phyloP scores from a whole-genome alignment of 1,140 invertebrate species.

The Sycobia sp. region DNA sequence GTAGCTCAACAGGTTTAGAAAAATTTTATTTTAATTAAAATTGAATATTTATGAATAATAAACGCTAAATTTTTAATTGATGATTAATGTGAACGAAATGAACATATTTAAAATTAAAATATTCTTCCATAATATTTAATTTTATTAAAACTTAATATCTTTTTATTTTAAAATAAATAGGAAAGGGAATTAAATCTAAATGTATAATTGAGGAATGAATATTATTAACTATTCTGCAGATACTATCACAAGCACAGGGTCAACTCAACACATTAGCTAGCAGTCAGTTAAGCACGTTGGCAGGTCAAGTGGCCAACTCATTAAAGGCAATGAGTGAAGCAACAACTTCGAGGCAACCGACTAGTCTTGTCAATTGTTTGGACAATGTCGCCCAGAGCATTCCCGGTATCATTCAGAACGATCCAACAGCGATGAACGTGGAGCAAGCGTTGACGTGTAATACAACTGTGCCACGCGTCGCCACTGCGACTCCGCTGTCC shows the following conservation, averaged over 20 bases:
- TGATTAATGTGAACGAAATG: too few relatives aligned
- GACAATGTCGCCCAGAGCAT: conserved; percentile 48
- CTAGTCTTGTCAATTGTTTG: conserved; percentile 37
- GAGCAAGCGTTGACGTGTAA: conserved; percentile 46
- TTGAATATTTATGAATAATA: too few relatives aligned
- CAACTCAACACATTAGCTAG: conserved; percentile 49
- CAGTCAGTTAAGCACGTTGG: conserved; percentile 51
- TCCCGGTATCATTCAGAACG: conserved; percentile 37
- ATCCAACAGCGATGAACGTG: conserved; percentile 42
- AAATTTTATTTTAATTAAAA: background rate
- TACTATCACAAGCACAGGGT: conserved; percentile 56
- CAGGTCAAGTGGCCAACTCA: conserved; percentile 48
- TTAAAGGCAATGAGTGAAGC: conserved; percentile 49
- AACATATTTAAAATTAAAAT: too few relatives aligned
- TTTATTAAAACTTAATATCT: too few relatives aligned
- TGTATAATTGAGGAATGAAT: background rate
- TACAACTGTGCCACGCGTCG: conserved; percentile 43
- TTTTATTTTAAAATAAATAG: too few relatives aligned
- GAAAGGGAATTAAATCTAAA: background rate
- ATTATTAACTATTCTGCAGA: conserved; percentile 41
- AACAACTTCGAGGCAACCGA: conserved; percentile 43
- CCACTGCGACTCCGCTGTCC: conserved; percentile 46
- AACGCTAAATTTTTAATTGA: too few relatives aligned
- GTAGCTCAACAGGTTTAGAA: conserved; percentile 55
- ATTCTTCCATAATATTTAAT: too few relatives aligned